A percentile compares a stretch with the other conserved stretches of the same genome.
Evolutionary conservation across 2,797 vertebrate species (phyloP).

Genomic region (Characodon lateralis): DNA sequence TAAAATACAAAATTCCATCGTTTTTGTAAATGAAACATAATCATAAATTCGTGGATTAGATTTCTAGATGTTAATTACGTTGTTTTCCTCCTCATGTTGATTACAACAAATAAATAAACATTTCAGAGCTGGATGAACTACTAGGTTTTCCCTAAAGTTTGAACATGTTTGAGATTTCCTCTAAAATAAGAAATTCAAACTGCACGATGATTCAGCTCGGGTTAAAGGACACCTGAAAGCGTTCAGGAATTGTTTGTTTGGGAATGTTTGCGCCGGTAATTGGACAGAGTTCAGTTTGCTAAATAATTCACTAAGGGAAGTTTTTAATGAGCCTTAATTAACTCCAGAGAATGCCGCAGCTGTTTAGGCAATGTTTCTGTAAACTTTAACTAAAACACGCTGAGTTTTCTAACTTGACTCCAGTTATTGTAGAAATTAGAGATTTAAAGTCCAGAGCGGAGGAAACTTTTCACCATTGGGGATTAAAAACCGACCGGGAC

Average conservation of each 20-base stretch:
- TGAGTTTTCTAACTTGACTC: background rate
- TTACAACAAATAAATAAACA: too few relatives aligned
- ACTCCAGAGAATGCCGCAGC: background rate
- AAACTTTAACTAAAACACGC: background rate
- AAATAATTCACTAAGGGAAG: background rate
- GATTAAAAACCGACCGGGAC: background rate
- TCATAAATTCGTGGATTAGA: background rate
- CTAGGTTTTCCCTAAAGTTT: background rate
- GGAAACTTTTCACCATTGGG: too few relatives aligned
- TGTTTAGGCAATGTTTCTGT: background rate
- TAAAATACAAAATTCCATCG: too few relatives aligned
- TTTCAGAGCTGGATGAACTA: background rate
- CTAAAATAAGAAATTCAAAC: background rate
- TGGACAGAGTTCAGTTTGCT: background rate
- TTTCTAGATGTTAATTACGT: background rate
- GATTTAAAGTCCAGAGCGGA: background rate
- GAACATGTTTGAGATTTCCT: background rate
- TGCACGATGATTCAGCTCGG: background rate
- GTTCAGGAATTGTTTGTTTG: background rate
- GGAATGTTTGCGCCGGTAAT: background rate
- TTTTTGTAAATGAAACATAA: background rate
- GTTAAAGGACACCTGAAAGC: too few relatives aligned
- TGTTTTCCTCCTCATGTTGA: background rate
- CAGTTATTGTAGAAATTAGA: background rate
- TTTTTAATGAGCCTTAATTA: conserved; percentile 7